phyloP scores from a whole-genome alignment of 2,888 invertebrate species.

The Pachliopta kotzebuea region DNA sequence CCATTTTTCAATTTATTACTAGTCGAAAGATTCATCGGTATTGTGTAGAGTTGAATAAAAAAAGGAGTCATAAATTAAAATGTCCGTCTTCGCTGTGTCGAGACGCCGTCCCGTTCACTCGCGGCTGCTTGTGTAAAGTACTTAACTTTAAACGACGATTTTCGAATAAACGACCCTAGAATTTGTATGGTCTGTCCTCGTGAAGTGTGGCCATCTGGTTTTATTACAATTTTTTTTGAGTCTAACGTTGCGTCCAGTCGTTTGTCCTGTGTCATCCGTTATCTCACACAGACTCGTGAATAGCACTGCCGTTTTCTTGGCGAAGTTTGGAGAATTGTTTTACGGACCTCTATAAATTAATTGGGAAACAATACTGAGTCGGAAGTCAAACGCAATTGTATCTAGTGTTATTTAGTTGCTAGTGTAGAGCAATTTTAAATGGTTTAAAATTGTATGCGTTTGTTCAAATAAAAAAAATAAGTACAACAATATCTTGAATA shows the following conservation, averaged over 20 bases:
- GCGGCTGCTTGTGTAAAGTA: slow-evolving; percentile 61
- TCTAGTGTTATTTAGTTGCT: neutral
- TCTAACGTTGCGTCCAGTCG: slow-evolving; percentile 69
- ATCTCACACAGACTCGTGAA: slow-evolving; percentile 68
- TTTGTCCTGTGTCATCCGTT: slow-evolving; percentile 68
- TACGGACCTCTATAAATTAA: slow-evolving; percentile 71
- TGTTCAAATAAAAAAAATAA: neutral
- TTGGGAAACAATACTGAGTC: slow-evolving; percentile 44
- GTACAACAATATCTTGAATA: neutral
- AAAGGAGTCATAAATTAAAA: slow-evolving; percentile 77
- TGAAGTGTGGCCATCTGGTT: slow-evolving; percentile 65
- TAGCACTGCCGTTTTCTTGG: slow-evolving; percentile 69
- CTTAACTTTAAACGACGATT: slow-evolving; percentile 73
- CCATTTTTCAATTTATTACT: slow-evolving; percentile 77
- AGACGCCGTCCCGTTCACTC: slow-evolving; percentile 57
- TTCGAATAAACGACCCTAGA: slow-evolving; percentile 62
- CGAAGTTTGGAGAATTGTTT: slow-evolving; percentile 75
- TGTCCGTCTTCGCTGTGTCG: slow-evolving; percentile 60
- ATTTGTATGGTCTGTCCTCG: slow-evolving; percentile 56
- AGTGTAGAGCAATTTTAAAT: neutral
- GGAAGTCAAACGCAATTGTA: slow-evolving; percentile 48
- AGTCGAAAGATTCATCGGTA: slow-evolving; percentile 74
- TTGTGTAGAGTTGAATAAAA: slow-evolving; percentile 64
- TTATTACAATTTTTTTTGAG: slow-evolving; percentile 58
- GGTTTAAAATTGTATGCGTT: neutral